Base-by-base conservation (phyloP, 1,140 invertebrate species). In the Phocides pigmalion region DNA sequence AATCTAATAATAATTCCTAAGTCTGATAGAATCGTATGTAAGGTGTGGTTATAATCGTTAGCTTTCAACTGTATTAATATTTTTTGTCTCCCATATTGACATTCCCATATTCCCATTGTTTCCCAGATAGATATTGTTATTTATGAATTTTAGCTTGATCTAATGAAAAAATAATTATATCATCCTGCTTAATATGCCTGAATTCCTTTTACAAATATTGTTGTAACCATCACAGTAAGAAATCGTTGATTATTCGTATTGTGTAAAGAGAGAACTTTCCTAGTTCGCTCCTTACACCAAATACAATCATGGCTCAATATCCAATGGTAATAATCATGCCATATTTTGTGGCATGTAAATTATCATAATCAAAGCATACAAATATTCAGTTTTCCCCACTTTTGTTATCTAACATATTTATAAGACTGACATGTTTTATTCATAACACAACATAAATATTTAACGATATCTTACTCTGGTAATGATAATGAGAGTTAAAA, bases 371-470 rank as follows among this genome's bases (percentile, higher is more conserved):
- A 44, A 42, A 61, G 88, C 80, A 80, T 66, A 90, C 87, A 89
- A 86, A 89, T 91, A 89, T 91, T 89, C 87, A 84, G 83, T 80
- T 73, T 91, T 89, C 88, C 87, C 85, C 85, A 17, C 19, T 14
- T 53, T 74, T n/a, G 0, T 35, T 63, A 19, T 53, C n/a, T n/a
- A n/a, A n/a, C n/a, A n/a, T n/a, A n/a, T n/a, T n/a, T n/a, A n/a
- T n/a, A 12, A 54, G 79, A 81, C 77, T 79, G 73, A 71, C 68
- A 61, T 64, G 46, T 59, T 1, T 28, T 28, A 28, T 28, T 6
- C 1, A 4, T n/a, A n/a, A n/a, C 9, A 1, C 25, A 28, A 1
- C 9, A 8, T 3, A 28, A 28, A 2, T 22, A 22, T 22, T 22
- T 22, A 22, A 22, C 20, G 2, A n/a, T 28, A 3, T 28, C 9